Evolutionary conservation across 1,140 invertebrate genomes (phyloP).

Genomic region (Chionoecetes opilio): DNA sequence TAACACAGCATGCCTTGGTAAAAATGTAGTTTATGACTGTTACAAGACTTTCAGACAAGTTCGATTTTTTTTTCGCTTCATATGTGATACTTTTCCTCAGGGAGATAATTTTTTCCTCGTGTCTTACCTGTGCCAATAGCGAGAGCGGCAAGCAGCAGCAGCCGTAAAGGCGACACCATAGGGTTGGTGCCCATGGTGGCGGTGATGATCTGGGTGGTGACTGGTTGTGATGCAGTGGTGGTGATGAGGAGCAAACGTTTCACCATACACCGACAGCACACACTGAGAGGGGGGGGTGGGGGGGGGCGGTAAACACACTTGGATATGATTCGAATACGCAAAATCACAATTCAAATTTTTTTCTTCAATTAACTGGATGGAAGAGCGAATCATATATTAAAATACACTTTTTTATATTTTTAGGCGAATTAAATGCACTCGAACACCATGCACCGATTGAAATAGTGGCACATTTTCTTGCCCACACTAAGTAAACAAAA

Average conservation of each 20-base stretch:
- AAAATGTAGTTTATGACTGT: no score
- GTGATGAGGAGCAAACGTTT: neutral
- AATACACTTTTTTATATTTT: constrained; percentile 3
- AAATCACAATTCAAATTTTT: no score
- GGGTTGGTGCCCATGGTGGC: constrained; percentile 41
- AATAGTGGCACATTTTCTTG: constrained; percentile 1
- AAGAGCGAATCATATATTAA: neutral
- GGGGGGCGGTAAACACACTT: neutral
- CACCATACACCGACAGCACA: neutral
- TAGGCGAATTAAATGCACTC: neutral
- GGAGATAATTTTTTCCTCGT: no score
- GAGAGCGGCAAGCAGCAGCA: neutral
- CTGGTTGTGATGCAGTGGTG: neutral
- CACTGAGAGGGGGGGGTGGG: neutral
- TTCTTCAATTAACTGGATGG: neutral
- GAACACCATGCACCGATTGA: neutral
- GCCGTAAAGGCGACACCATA: neutral
- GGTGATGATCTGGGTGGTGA: neutral
- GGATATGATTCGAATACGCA: neutral
- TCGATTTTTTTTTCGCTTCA: no score
- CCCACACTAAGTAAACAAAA: neutral
- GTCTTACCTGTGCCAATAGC: constrained; percentile 31
- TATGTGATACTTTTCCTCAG: no score
- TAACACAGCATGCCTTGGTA: no score
- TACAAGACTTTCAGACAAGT: no score